Evolutionary conservation across 2,888 invertebrate genomes (phyloP).

Genomic region (Monoplex corrugatus): DNA sequence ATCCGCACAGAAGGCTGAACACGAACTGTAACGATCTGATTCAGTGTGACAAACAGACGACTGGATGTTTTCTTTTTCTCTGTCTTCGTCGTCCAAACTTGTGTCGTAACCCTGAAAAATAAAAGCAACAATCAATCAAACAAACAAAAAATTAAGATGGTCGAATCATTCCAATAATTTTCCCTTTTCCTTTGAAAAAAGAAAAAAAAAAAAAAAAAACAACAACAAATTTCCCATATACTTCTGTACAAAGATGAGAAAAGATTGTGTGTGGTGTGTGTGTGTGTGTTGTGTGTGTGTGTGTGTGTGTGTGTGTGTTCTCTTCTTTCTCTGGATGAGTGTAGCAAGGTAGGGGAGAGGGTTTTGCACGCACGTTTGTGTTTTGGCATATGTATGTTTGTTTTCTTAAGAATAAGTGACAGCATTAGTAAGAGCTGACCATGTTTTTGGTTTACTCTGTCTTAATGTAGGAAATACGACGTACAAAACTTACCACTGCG

Average conservation of each 20-base stretch:
- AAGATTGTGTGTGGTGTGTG: not conserved
- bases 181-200: not conserved
- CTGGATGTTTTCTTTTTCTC: too few relatives aligned
- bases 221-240: not conserved
- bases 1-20: too few relatives aligned
- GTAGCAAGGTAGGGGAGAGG: not conserved
- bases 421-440: not conserved
- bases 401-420: not conserved
- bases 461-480: too few relatives aligned
- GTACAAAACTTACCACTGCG: too few relatives aligned
- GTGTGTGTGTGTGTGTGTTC: conserved; percentile 10
- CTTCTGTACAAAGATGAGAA: not conserved
- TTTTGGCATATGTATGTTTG: not conserved
- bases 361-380: not conserved
- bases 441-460: not conserved
- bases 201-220: not conserved
- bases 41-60: too few relatives aligned
- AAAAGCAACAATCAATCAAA: too few relatives aligned
- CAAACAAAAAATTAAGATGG: too few relatives aligned
- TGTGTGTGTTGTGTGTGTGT: conserved; percentile 27
- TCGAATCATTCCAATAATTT: not conserved
- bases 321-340: not conserved
- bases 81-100: too few relatives aligned
- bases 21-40: too few relatives aligned
- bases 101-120: too few relatives aligned